Evolutionary conservation across 92 coral and sea anemone species (phyloP), one percentile per base, ranked within the genome.

Genomic region (Virgularia gustaviana): DNA sequence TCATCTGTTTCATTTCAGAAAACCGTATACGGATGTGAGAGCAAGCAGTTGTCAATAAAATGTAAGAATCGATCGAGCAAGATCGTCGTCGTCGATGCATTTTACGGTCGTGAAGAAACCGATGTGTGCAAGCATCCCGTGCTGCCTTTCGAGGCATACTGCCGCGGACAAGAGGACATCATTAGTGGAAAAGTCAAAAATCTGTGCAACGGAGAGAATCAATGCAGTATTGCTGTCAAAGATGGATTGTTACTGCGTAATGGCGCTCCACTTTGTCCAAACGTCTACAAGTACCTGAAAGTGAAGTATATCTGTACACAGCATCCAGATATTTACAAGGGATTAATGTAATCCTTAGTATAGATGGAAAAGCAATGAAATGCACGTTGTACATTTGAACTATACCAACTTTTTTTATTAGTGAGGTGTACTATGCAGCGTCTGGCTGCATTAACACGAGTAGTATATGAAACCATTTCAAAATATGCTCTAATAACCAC

Each of bases 251-350:
- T 92, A 1, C 84, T 87, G 3, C 80, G 78, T 56, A 82, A 81
- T 41, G 85, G 86, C 53, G 81, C 88, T 1, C 68, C 81, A 20
- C 78, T 92, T 49, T 92, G 98, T 33, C 98, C 98, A 0, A 89
- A 85, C 5, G 79, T 84, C 2, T 89, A 86, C 68, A 92, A 92
- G 43, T 92, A 92, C 68, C 87, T 90, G 11, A 79, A 79, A 83
- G 94, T 92, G 49, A 79, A 80, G 29, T 92, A 92, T 79, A 85
- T 85, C 60, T 92, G 98, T 15, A 78, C 87, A 19, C 98, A 92
- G 71, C 94, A 92, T 34, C 98, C 98, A 0, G 75, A 68, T 18
- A 68, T 68, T 15, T 68, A 68, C 16, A 37, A 41, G n/a, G n/a
- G n/a, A n/a, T n/a, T n/a, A n/a, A n/a, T n/a, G n/a, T n/a, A n/a